phyloP scores from a whole-genome alignment of 2,113 vertebrate species.

The Hemichromis elongatus region DNA sequence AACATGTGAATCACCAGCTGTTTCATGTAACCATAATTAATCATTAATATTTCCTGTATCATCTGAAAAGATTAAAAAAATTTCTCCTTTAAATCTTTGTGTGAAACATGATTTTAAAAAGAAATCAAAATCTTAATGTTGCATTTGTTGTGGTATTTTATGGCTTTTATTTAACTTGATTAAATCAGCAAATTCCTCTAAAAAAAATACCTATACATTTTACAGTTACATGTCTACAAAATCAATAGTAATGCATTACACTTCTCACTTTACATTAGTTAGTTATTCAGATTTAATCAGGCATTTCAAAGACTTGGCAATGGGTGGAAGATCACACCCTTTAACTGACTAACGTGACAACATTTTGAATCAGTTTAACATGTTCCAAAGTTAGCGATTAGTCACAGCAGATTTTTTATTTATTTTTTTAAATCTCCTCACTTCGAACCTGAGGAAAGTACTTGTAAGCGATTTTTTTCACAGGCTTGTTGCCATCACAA shows the following conservation, averaged over 20 bases:
- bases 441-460: neutral
- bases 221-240: neutral
- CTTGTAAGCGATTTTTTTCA: slow-evolving; percentile 49
- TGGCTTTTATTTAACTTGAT: neutral
- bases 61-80: slow-evolving; percentile 6
- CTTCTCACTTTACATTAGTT: neutral
- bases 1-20: neutral
- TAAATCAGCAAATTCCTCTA: neutral
- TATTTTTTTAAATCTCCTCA: too few relatives aligned
- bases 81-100: neutral
- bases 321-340: neutral
- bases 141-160: neutral
- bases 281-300: neutral
- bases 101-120: neutral
- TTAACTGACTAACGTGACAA: neutral
- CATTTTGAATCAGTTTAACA: neutral
- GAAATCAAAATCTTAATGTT: neutral
- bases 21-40: slow-evolving; percentile 20
- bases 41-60: slow-evolving; percentile 20
- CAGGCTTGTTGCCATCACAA: slow-evolving; percentile 86
- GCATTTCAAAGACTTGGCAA: neutral
- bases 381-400: neutral
- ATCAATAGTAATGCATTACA: neutral
- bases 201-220: neutral
- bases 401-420: neutral